Evolutionary conservation across 92 coral and sea anemone genomes (phyloP).

Genomic region (Paramuricea clavata): DNA sequence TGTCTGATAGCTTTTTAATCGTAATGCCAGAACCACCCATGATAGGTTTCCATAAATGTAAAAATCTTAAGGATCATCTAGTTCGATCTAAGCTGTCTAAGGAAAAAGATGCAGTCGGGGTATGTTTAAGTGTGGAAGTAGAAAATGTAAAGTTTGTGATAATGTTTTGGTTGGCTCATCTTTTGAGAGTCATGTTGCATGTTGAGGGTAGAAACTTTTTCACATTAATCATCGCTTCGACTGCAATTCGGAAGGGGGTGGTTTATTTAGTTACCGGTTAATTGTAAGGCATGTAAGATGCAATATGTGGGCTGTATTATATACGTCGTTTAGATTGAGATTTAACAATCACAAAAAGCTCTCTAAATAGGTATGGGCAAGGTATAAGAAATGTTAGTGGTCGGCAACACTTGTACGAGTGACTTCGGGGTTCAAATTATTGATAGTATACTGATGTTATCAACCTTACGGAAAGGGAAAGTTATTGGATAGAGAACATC

Average conservation of each 20-base stretch:
- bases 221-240: neutral
- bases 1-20: neutral
- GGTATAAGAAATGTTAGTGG: no score
- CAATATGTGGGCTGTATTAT: neutral
- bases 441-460: no score
- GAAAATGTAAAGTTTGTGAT: neutral
- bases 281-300: neutral
- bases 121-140: neutral
- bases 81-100: neutral
- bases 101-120: neutral
- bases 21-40: neutral
- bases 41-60: neutral
- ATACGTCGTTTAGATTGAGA: neutral
- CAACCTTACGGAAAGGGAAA: no score
- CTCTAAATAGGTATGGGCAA: neutral
- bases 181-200: neutral
- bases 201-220: neutral
- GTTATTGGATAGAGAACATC: no score
- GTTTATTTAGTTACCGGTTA: constrained; percentile 10
- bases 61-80: neutral
- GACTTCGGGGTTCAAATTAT: no score
- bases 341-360: constrained; percentile 8
- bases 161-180: neutral
- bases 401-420: no score
- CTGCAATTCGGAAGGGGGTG: neutral